These are phyloP conservation scores for Heliconius ismenius DNA, from an alignment of 2,888 invertebrate species.

Conservation along the genomic window DNA sequence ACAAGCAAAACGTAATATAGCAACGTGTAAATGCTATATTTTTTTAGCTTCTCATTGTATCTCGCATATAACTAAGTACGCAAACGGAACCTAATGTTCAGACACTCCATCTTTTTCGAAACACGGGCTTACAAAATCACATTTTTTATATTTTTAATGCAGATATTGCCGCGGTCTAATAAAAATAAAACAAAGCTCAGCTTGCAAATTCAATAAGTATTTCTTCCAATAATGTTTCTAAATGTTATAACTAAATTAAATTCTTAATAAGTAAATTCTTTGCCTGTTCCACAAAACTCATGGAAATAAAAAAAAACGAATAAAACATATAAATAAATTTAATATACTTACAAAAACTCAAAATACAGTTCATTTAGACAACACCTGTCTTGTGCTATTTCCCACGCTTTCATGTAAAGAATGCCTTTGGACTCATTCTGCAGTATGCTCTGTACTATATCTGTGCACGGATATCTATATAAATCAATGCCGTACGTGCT, in stretches of 20 bases:
- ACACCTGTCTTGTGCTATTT: conserved; percentile 73
- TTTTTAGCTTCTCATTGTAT: background rate
- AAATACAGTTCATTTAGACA: conserved; percentile 82
- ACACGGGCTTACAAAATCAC: too few relatives aligned
- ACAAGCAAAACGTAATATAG: background rate
- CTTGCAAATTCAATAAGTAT: too few relatives aligned
- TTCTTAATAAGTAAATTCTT: too few relatives aligned
- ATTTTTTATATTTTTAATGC: too few relatives aligned
- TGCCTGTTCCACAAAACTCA: too few relatives aligned
- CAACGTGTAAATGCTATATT: background rate
- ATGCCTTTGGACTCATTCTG: conserved; percentile 83
- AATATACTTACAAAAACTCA: conserved; percentile 79
- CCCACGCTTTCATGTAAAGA: conserved; percentile 80
- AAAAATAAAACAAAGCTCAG: too few relatives aligned
- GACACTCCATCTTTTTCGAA: background rate
- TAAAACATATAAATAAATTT: background rate
- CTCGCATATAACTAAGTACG: background rate
- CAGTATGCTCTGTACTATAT: conserved; percentile 86
- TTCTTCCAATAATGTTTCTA: too few relatives aligned
- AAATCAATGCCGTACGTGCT: conserved; percentile 83
- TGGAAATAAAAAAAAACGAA: background rate
- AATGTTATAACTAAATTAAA: too few relatives aligned
- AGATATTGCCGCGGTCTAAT: too few relatives aligned
- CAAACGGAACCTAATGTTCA: background rate
- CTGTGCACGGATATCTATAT: conserved; percentile 82